These are phyloP conservation scores for Empidonax alnorum DNA, from an alignment of 2,113 vertebrate genomes.

Conservation along the genomic window DNA sequence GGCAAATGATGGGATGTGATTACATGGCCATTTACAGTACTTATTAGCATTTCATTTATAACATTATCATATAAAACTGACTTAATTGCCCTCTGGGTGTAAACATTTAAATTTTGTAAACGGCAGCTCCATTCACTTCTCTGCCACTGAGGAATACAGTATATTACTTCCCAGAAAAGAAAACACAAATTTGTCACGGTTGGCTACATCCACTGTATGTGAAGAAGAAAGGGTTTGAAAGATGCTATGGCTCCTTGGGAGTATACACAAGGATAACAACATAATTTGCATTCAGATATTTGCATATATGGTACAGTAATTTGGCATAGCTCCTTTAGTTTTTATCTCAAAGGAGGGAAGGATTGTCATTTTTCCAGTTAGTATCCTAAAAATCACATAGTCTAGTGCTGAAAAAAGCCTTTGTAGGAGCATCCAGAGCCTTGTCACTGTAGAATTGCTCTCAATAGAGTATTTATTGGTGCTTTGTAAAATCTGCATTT, in stretches of 20 bases:
- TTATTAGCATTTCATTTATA: slow-evolving; percentile 75
- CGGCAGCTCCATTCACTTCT: slow-evolving; percentile 41
- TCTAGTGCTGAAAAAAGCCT: background rate
- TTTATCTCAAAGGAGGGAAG: slow-evolving; percentile 25
- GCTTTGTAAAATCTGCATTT: slow-evolving; percentile 16
- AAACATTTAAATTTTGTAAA: slow-evolving; percentile 71
- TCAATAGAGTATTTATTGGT: background rate
- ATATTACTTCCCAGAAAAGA: slow-evolving; percentile 53
- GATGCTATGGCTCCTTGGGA: slow-evolving; percentile 41
- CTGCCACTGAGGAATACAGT: slow-evolving; percentile 49
- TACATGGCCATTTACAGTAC: slow-evolving; percentile 60
- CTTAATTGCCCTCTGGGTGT: slow-evolving; percentile 64
- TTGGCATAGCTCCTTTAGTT: slow-evolving; percentile 30
- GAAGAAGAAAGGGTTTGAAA: slow-evolving; percentile 57
- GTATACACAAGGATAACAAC: slow-evolving; percentile 48
- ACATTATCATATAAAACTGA: slow-evolving; percentile 68
- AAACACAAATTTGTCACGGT: slow-evolving; percentile 52
- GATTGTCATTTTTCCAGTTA: slow-evolving; percentile 14
- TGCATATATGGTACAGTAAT: slow-evolving; percentile 49
- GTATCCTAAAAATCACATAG: slow-evolving; percentile 5
- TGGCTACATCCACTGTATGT: background rate
- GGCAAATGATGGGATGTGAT: slow-evolving; percentile 52
- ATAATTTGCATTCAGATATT: slow-evolving; percentile 58
- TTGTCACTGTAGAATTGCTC: background rate
- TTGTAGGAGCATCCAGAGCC: background rate